Percentiles rank a stretch among this genome's conserved stretches.
phyloP scores from a whole-genome alignment of 2,888 invertebrate genomes.

The Augochlorella aurata region DNA sequence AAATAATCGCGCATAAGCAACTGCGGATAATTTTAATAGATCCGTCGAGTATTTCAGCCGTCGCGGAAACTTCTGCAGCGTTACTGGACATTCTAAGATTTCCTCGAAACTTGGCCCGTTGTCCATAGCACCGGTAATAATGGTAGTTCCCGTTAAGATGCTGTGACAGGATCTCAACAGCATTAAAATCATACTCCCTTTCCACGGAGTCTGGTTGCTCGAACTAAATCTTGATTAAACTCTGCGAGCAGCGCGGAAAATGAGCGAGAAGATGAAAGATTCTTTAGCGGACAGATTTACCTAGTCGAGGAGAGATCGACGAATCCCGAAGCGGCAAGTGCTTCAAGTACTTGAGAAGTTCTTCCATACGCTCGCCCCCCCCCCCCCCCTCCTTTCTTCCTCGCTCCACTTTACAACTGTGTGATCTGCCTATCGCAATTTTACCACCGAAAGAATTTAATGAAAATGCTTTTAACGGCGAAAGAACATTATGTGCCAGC shows the following conservation, averaged over 20 bases:
- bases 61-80: neutral
- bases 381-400: conserved; percentile 11
- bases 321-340: conserved; percentile 63
- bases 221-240: conserved; percentile 66
- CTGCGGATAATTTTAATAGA: conserved; percentile 40
- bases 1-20: conserved; percentile 24
- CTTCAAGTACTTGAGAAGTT: conserved; percentile 64
- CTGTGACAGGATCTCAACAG: conserved; percentile 19
- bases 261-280: conserved; percentile 52
- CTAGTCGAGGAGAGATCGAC: conserved; percentile 59
- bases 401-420: conserved; percentile 11
- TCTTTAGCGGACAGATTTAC: conserved; percentile 65
- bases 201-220: conserved; percentile 30
- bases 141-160: conserved; percentile 19
- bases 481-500: conserved; percentile 63
- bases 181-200: conserved; percentile 28
- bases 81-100: conserved; percentile 3
- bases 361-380: conserved; percentile 29
- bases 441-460: conserved; percentile 59
- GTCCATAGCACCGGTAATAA: conserved; percentile 27
- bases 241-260: conserved; percentile 32
- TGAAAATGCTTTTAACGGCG: conserved; percentile 68
- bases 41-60: conserved; percentile 9
- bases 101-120: conserved; percentile 2
- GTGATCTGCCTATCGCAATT: conserved; percentile 35